Conservation (phyloP, 1,140 invertebrate genomes). For the Drosophila sp. region DNA sequence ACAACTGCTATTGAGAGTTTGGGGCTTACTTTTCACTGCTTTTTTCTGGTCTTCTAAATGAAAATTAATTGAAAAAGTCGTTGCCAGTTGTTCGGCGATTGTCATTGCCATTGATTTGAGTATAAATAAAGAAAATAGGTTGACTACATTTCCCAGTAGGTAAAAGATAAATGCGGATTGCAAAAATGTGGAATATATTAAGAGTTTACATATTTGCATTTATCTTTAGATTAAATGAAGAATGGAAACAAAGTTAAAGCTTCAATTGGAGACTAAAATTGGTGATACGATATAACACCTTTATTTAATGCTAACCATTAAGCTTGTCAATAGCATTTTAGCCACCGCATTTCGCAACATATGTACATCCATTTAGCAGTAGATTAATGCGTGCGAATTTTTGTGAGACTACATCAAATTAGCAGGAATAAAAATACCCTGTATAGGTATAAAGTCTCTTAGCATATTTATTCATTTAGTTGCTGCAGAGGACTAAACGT, state of each 20-base stretch:
- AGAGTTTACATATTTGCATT: too few species aligned
- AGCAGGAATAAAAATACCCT: background rate
- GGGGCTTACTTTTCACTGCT: constrained; percentile 30
- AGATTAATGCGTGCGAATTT: constrained; percentile 63
- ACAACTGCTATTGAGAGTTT: constrained; percentile 52
- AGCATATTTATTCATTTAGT: too few species aligned
- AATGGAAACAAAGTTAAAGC: too few species aligned
- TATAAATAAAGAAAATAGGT: constrained; percentile 26
- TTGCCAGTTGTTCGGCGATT: constrained; percentile 44
- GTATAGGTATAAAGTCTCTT: background rate
- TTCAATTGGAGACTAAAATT: background rate
- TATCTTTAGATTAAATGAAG: too few species aligned
- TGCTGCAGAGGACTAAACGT: too few species aligned
- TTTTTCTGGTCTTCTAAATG: constrained; percentile 18
- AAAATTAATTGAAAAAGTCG: constrained; percentile 80
- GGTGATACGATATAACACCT: constrained; percentile 38
- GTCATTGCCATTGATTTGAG: constrained; percentile 47
- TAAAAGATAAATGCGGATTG: background rate
- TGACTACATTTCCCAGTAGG: background rate
- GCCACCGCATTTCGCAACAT: constrained; percentile 20
- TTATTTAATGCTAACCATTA: constrained; percentile 33
- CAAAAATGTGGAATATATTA: too few species aligned
- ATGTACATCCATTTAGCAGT: constrained; percentile 47
- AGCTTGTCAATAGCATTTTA: constrained; percentile 26
- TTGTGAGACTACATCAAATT: constrained; percentile 38